Conservation (phyloP, 2,797 vertebrate genomes). For the Ceryle rudis region DNA sequence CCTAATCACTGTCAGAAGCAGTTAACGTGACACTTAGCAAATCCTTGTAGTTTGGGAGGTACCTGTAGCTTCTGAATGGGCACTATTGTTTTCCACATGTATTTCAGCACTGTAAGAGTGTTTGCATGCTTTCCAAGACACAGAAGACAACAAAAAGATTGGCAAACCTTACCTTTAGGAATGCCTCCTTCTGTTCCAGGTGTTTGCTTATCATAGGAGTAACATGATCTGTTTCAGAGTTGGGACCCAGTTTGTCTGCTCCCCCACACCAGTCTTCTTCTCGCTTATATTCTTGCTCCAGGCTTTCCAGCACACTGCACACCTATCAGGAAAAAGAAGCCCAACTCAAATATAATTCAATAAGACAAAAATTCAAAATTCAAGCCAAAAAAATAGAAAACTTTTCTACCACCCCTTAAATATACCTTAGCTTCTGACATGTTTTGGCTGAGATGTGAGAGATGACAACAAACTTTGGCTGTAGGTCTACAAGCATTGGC, state of each 20-base stretch:
- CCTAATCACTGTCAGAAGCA: background rate
- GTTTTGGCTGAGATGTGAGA: background rate
- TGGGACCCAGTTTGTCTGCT: constrained; percentile 96
- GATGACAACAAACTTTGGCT: background rate
- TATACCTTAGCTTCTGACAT: background rate
- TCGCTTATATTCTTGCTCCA: constrained; percentile 98
- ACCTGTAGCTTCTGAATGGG: background rate
- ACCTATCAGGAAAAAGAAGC: constrained; percentile 68
- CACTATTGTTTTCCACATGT: background rate
- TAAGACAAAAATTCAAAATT: background rate
- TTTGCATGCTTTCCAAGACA: background rate
- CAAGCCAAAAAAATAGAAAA: background rate
- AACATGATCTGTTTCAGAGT: constrained; percentile 96
- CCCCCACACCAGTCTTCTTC: constrained; percentile 99
- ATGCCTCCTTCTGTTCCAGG: constrained; percentile 97
- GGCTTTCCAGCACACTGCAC: constrained; percentile 96
- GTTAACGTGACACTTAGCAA: background rate
- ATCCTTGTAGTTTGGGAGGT: background rate
- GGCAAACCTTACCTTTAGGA: constrained; percentile 88
- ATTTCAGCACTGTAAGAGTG: background rate
- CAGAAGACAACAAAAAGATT: rapidly evolving
- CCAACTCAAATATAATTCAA: background rate
- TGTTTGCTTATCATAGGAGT: constrained; percentile 99
- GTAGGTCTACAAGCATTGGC: background rate
- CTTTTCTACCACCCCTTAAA: rapidly evolving